These are phyloP conservation scores for Glomeris marginata DNA, from an alignment of 2,888 invertebrate species.

Conservation along the genomic window DNA sequence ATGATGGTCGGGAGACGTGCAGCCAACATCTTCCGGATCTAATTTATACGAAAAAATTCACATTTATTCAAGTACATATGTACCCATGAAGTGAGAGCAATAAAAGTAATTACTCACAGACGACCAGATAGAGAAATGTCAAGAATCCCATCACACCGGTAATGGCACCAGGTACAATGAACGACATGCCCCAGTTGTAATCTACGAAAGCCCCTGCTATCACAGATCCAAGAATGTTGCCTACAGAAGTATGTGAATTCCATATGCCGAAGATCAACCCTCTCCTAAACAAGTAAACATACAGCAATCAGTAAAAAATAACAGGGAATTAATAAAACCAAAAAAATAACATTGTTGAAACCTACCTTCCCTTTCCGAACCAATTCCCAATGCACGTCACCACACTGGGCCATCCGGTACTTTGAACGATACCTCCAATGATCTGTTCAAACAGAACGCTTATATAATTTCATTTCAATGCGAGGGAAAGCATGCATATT, in stretches of 20 bases:
- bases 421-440: constrained; percentile 71
- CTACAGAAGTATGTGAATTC: constrained; percentile 94
- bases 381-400: constrained; percentile 88
- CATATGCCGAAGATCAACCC: constrained; percentile 84
- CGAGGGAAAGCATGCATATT: background rate
- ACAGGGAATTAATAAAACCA: background rate
- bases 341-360: background rate
- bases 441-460: constrained; percentile 35
- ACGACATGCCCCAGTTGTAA: constrained; percentile 75
- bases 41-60: constrained; percentile 15
- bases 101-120: constrained; percentile 37
- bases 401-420: constrained; percentile 94
- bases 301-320: background rate
- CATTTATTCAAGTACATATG: too few species aligned
- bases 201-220: constrained; percentile 78
- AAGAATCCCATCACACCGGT: constrained; percentile 55
- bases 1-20: constrained; percentile 29
- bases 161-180: constrained; percentile 75
- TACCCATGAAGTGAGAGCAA: too few species aligned
- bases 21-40: constrained; percentile 59
- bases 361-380: constrained; percentile 68
- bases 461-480: background rate
- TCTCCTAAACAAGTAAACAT: constrained; percentile 13
- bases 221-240: constrained; percentile 83
- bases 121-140: constrained; percentile 67